These are phyloP conservation scores for Sebastes glaucus DNA, from an alignment of 2,797 vertebrate genomes.

Conservation along the genomic window DNA sequence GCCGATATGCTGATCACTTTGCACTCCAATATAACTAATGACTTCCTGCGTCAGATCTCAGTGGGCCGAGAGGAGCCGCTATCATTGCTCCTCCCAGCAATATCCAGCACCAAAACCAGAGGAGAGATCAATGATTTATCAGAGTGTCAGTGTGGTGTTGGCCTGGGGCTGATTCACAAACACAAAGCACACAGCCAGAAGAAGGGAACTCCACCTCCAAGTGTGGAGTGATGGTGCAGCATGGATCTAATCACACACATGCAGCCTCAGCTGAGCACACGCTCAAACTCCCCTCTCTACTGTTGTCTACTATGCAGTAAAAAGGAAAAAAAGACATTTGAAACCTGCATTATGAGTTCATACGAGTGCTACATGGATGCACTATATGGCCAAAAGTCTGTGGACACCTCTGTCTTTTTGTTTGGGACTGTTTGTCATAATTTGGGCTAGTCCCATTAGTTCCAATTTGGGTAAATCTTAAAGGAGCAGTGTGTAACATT, in stretches of 20 bases:
- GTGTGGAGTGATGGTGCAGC: slow-evolving; percentile 49
- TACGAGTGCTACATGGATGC: background rate
- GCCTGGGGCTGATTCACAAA: slow-evolving; percentile 64
- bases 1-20: slow-evolving; percentile 61
- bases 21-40: slow-evolving; percentile 64
- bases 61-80: slow-evolving; percentile 41
- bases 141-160: slow-evolving; percentile 61
- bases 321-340: background rate
- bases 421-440: background rate
- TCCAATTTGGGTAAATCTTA: background rate
- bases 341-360: background rate
- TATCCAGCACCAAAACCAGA: slow-evolving; percentile 62
- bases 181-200: slow-evolving; percentile 59
- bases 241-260: slow-evolving; percentile 43
- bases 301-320: slow-evolving; percentile 35
- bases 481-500: no score
- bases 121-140: slow-evolving; percentile 76
- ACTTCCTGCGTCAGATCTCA: slow-evolving; percentile 65
- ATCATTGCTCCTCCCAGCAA: slow-evolving; percentile 50
- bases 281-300: background rate
- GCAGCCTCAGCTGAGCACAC: slow-evolving; percentile 37
- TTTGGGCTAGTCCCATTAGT: background rate
- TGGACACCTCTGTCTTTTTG: background rate
- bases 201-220: slow-evolving; percentile 61
- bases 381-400: background rate